These are phyloP conservation scores for Trinectes maculatus DNA, from an alignment of 2,113 vertebrate species.

Conservation along the genomic window DNA sequence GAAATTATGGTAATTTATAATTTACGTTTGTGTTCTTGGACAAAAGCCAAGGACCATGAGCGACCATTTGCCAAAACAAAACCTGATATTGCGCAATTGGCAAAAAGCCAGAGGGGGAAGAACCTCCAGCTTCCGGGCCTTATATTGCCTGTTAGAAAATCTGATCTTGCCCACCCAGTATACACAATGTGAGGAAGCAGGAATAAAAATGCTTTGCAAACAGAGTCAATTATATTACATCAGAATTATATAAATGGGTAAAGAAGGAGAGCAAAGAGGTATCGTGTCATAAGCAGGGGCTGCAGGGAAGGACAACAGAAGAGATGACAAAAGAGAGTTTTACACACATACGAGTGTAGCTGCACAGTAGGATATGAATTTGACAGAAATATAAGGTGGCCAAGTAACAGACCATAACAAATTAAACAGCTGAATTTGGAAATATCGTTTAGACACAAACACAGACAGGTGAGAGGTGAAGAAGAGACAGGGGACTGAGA, in stretches of 20 bases:
- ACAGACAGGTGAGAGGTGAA: background rate
- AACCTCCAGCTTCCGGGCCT: background rate
- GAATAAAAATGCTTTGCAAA: no score
- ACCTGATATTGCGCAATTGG: background rate
- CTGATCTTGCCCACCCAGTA: background rate
- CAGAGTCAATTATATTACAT: no score
- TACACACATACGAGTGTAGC: no score
- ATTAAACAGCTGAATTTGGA: conserved; percentile 36
- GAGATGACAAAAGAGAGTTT: no score
- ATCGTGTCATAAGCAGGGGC: no score
- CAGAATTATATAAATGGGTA: no score
- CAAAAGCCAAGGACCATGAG: background rate
- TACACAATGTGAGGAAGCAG: no score
- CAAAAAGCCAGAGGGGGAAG: background rate
- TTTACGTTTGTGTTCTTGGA: background rate
- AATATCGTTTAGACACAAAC: no score
- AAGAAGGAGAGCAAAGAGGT: no score
- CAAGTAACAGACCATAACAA: conserved; percentile 25
- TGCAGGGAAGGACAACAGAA: no score
- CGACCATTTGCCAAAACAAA: background rate
- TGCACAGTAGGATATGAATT: conserved; percentile 9
- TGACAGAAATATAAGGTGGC: conserved; percentile 42
- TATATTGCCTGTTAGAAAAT: background rate
- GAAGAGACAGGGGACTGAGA: background rate
- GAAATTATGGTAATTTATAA: background rate